These are phyloP conservation scores for Pseudomyrmex sp. DNA, from an alignment of 1,140 invertebrate species.

Conservation along the genomic window DNA sequence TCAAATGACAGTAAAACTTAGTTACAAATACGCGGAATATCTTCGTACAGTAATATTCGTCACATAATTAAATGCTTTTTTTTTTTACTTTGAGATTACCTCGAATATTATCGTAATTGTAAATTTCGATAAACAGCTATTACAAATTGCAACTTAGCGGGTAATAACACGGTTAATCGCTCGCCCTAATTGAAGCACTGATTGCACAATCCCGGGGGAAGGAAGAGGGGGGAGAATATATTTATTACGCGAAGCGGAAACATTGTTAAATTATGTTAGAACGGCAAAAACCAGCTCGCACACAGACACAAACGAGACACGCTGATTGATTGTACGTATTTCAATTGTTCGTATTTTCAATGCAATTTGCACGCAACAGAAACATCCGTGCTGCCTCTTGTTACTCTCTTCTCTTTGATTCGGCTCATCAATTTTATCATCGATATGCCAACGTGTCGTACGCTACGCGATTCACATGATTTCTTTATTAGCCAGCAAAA, in stretches of 20 bases:
- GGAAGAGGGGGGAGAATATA: no score
- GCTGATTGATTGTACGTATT: not conserved
- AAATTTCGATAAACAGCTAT: not conserved
- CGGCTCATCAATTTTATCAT: not conserved
- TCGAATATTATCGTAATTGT: not conserved
- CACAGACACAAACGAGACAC: not conserved
- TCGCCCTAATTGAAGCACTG: constrained; percentile 26
- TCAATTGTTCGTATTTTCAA: constrained; percentile 48
- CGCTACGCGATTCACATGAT: not conserved
- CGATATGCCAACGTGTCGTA: not conserved
- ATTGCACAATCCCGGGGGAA: constrained; percentile 16
- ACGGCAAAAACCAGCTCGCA: no score
- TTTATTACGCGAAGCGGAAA: constrained; percentile 43
- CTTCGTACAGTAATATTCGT: not conserved
- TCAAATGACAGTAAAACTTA: no score
- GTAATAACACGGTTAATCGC: no score
- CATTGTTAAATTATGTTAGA: not conserved
- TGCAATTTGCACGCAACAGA: constrained; percentile 3
- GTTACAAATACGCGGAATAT: not conserved
- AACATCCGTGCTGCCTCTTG: not conserved
- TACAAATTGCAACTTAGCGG: not conserved
- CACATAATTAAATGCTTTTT: not conserved
- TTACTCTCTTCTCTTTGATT: not conserved
- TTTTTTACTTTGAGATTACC: not conserved
- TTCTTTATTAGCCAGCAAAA: not conserved